Evolutionary conservation across 1,140 invertebrate genomes (phyloP), one percentile per base, ranked within the genome.

Genomic region (Orussus abietinus): DNA sequence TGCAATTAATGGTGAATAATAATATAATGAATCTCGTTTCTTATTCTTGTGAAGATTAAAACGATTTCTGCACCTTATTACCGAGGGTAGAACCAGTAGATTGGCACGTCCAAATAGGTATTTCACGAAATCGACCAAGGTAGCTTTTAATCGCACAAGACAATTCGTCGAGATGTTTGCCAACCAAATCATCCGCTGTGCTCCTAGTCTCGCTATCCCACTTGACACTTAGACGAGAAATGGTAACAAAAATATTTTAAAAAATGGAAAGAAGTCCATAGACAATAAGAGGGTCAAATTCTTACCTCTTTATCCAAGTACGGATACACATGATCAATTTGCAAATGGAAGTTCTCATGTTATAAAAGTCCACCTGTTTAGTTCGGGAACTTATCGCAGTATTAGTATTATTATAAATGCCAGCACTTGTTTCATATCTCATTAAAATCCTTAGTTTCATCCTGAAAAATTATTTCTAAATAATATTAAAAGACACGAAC

Each of bases 31-130:
- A 1, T 5, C 19, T 40, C 47, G 37, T 35, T 19, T 39, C 20
- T 32, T 34, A 34, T n/a, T 17, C 11, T 39, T 21, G 32, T 14
- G 17, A 10, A 40, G 28, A 33, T 39, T 12, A 42, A 42, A 26
- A 36, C 15, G 38, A 33, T 35, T 37, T 30, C 34, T 33, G 42
- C 46, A 75, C 72, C 45, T 59, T 64, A 38, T 75, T 73, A 4
- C 72, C 72, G 36, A 56, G 33, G 31, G 61, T 64, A 11, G 68
- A 67, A 15, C 57, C 46, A 26, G 61, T 60, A 51, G 71, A 68
- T 49, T 67, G 56, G 22, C 70, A 63, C 12, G 66, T 53, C 9
- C 64, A 65, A 46, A 66, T 63, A 32, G 71, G 62, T 9, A 75
- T 57, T 14, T 31, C 49, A 5, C 45, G 53, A 10, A 76, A 17